Evolutionary conservation across 2,797 vertebrate species (phyloP).

Genomic region (Myripristis murdjan): DNA sequence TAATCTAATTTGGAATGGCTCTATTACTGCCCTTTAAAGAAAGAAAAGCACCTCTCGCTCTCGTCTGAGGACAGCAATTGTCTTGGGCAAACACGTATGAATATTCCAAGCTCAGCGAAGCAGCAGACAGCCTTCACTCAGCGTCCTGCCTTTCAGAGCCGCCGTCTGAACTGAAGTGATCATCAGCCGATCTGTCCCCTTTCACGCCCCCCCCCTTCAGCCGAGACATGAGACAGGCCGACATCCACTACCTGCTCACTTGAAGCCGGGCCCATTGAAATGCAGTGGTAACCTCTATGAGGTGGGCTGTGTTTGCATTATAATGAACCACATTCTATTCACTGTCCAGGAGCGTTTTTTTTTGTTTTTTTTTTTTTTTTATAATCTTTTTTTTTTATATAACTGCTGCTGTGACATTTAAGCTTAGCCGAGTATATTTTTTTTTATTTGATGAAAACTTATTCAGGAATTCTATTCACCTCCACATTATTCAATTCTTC

Average conservation of each 20-base stretch:
- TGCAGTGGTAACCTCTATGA: slow-evolving; percentile 33
- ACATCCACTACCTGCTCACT: slow-evolving; percentile 13
- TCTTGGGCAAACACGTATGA: slow-evolving; percentile 67
- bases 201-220: neutral
- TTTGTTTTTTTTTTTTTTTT: slow-evolving; percentile 23
- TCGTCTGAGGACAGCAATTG: slow-evolving; percentile 32
- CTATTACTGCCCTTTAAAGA: slow-evolving; percentile 49
- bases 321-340: slow-evolving; percentile 3
- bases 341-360: neutral
- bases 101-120: slow-evolving; percentile 66
- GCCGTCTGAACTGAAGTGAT: slow-evolving; percentile 53
- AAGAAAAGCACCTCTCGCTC: slow-evolving; percentile 41
- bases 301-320: neutral
- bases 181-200: slow-evolving; percentile 47
- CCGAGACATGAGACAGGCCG: slow-evolving; percentile 32
- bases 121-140: slow-evolving; percentile 54
- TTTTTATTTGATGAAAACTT: slow-evolving; percentile 8
- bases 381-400: too few relatives aligned
- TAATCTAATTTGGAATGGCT: slow-evolving; percentile 57
- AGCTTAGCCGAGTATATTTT: slow-evolving; percentile 17
- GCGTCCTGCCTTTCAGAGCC: slow-evolving; percentile 47
- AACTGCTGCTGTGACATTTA: slow-evolving; percentile 54
- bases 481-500: slow-evolving; percentile 51
- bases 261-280: slow-evolving; percentile 45
- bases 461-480: slow-evolving; percentile 31